These are phyloP conservation scores for Torymus aiolomorphi DNA, from an alignment of 2,888 invertebrate species.

Conservation along the genomic window DNA sequence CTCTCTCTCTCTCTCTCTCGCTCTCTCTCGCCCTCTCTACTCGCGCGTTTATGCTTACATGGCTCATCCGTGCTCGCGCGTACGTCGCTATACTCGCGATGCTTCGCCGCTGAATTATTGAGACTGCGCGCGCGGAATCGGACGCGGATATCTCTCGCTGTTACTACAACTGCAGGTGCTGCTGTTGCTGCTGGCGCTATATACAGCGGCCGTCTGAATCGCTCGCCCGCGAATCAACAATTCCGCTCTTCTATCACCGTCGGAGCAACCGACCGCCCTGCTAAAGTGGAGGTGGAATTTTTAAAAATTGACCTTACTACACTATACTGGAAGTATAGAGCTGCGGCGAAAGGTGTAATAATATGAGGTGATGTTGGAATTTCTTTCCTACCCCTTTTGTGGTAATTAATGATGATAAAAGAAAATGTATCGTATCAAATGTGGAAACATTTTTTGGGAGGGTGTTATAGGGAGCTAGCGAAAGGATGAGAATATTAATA, in stretches of 20 bases:
- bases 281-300: not conserved
- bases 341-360: no score
- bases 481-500: not conserved
- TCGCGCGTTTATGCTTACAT: constrained; percentile 66
- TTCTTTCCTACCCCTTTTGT: no score
- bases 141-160: constrained; percentile 60
- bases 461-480: no score
- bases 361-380: no score
- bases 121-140: constrained; percentile 63
- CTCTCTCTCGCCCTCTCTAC: not conserved
- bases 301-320: not conserved
- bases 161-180: not conserved
- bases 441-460: no score
- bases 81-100: constrained; percentile 59
- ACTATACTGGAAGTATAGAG: no score
- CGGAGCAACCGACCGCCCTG: not conserved
- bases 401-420: no score
- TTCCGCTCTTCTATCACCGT: constrained; percentile 31
- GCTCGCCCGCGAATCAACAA: constrained; percentile 43
- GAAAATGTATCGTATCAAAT: no score
- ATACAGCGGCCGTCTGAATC: not conserved
- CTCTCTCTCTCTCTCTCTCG: constrained; percentile 5
- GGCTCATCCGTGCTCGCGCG: constrained; percentile 59
- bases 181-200: not conserved
- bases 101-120: constrained; percentile 66